Evolutionary conservation across 2,797 vertebrate species (phyloP), one percentile per base, ranked within the genome.

Genomic region (Clarias pachynema): DNA sequence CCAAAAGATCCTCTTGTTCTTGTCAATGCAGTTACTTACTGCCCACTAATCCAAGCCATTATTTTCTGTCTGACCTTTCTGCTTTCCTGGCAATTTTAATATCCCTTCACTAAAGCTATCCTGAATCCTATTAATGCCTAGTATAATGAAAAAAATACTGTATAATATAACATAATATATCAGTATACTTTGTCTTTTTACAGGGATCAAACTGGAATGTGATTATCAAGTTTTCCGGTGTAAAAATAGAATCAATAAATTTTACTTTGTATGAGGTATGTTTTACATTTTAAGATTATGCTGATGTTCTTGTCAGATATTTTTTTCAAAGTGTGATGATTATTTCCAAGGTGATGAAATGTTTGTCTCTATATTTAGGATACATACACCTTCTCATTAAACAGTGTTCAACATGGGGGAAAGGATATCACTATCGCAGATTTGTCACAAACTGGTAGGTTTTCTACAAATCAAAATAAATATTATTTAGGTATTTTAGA

Each of bases 131-230:
- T 40, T 40, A 8, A 40, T 40, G 40, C 40, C 40, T 40, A 40
- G 6, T 40, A 40, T 8, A 40, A 40, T 40, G 8, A 40, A 40
- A 40, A 8, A 40, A 40, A 40, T 40, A 40, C 40, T 40, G 6
- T 34, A 3, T 34, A 34, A 34, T 34, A 34, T 34, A 34, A 34
- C 31, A 1, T 40, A 40, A 40, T 40, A 40, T 40, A 9, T 20
- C 10, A 69, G 22, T 29, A 53, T 31, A 4, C n/a, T 18, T 8
- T 65, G 2, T 68, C 37, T 12, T 79, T 79, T 56, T 15, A 80
- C 87, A 94, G 94, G 92, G 91, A 59, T 34, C 10, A 1, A 87
- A 90, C 85, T 95, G 93, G 94, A 87, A 20, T 0, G 81, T 95
- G 78, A 73, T 10, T 0, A 24, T 92, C 37, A 53, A 83, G 53